Evolutionary conservation across 2,888 invertebrate genomes (phyloP), one percentile per base, ranked within the genome.

Genomic region (Tetragonula carbonaria): DNA sequence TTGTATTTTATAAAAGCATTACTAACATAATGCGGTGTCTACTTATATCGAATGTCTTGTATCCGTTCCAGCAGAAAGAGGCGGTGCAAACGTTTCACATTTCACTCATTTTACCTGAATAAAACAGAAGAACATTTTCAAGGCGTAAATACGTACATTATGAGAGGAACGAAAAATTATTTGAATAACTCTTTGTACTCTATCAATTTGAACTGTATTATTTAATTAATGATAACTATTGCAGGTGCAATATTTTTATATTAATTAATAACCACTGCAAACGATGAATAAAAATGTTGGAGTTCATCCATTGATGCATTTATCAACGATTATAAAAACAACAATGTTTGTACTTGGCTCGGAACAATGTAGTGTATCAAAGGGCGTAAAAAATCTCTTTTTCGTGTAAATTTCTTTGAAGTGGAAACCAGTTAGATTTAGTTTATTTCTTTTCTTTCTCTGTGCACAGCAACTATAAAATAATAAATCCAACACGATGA

Each of bases 241-340:
- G 82, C 82, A 86, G 82, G 86, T 87, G 84, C 86, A 87, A 88
- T 90, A 89, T 89, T 90, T 89, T 89, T 90, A 85, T 88, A 89
- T 82, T 86, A 74, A 50, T 84, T 84, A 80, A 70, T 82, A 82
- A 79, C 86, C 77, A 82, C 75, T 81, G 80, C 78, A 71, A 82
- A 63, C 45, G 79, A 82, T 75, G 77, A 84, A 70, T 74, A 75
- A 83, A n/a, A 77, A 80, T 57, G 53, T 79, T 79, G 84, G 65
- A 85, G 73, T 85, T 76, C 59, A 70, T 70, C 57, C 57, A 57
- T 75, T 55, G 84, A 62, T 79, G 85, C 75, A 84, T 82, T 74
- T 75, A 77, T 66, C 68, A 63, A 65, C 86, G 51, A 77, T 77
- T 82, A 75, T 67, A 78, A 77, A 55, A 78, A 62, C 63, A 45